Conservation (phyloP, 2,888 invertebrate species). For the Diplolepis rosae region DNA sequence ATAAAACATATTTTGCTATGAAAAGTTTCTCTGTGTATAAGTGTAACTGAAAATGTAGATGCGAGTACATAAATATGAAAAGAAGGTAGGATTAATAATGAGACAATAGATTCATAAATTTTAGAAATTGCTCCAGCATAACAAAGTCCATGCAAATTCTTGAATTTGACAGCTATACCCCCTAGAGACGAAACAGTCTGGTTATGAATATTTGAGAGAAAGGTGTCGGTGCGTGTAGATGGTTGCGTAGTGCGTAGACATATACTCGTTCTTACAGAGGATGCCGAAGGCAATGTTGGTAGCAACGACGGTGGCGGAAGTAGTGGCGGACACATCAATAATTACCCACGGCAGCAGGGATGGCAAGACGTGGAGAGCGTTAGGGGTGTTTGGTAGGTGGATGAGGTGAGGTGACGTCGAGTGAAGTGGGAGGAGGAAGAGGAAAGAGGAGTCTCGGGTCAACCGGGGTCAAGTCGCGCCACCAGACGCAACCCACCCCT, state of each 20-base stretch:
- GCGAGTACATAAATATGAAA: too few species aligned
- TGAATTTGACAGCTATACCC: slow-evolving; percentile 8
- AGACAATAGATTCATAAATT: too few species aligned
- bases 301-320: slow-evolving; percentile 53
- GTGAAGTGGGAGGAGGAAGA: slow-evolving; percentile 51
- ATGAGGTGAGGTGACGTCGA: slow-evolving; percentile 39
- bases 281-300: slow-evolving; percentile 43
- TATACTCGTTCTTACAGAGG: not conserved
- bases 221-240: slow-evolving; percentile 9
- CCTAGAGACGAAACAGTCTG: not conserved
- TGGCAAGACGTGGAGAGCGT: slow-evolving; percentile 40
- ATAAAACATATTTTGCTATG: too few species aligned
- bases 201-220: slow-evolving; percentile 19
- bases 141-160: not conserved
- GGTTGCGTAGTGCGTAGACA: slow-evolving; percentile 16
- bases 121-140: too few species aligned
- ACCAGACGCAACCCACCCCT: slow-evolving; percentile 72
- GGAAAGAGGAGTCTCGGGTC: slow-evolving; percentile 49
- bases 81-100: too few species aligned
- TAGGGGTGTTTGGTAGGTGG: slow-evolving; percentile 37
- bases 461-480: slow-evolving; percentile 73
- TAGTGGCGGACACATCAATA: slow-evolving; percentile 72
- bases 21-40: too few species aligned
- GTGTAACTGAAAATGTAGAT: too few species aligned
- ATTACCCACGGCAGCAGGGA: slow-evolving; percentile 69